phyloP scores from a whole-genome alignment of 92 coral and sea anemone species.

The Phenganax subtilis region DNA sequence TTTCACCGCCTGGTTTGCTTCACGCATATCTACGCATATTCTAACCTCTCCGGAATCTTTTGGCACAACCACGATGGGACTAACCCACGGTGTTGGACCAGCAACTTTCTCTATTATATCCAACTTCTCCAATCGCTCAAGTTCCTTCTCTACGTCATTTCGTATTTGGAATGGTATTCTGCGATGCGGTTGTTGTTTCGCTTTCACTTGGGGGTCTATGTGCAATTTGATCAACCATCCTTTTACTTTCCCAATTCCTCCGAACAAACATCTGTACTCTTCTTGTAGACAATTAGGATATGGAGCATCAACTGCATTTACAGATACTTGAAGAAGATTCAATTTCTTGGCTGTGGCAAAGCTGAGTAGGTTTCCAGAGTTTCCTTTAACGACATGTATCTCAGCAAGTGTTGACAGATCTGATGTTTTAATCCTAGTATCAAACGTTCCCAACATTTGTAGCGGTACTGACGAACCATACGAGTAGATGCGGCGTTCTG shows the following conservation, averaged over 20 bases:
- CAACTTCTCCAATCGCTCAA: not conserved
- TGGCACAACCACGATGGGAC: conserved; percentile 41
- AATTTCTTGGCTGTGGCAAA: not conserved
- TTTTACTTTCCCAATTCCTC: too few species aligned
- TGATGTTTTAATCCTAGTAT: conserved; percentile 24
- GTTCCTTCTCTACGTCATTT: conserved; percentile 38
- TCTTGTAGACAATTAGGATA: too few species aligned
- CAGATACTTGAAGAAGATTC: too few species aligned
- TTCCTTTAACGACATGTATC: conserved; percentile 29
- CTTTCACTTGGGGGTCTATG: conserved; percentile 48
- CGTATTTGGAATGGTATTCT: conserved; percentile 49
- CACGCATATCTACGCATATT: too few species aligned
- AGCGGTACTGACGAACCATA: conserved; percentile 41
- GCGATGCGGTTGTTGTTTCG: conserved; percentile 61
- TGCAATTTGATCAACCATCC: conserved; percentile 42
- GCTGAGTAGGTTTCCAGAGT: not conserved
- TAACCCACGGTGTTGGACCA: conserved; percentile 46
- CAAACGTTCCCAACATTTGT: conserved; percentile 43
- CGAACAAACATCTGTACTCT: too few species aligned
- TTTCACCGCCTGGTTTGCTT: too few species aligned
- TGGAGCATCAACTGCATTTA: too few species aligned
- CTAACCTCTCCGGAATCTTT: conserved; percentile 53
- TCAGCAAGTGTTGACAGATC: conserved; percentile 16
- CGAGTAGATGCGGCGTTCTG: conserved; percentile 32
- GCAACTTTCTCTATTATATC: conserved; percentile 57